Evolutionary conservation across 2,797 vertebrate genomes (phyloP).

Genomic region (Tamandua tetradactyla): DNA sequence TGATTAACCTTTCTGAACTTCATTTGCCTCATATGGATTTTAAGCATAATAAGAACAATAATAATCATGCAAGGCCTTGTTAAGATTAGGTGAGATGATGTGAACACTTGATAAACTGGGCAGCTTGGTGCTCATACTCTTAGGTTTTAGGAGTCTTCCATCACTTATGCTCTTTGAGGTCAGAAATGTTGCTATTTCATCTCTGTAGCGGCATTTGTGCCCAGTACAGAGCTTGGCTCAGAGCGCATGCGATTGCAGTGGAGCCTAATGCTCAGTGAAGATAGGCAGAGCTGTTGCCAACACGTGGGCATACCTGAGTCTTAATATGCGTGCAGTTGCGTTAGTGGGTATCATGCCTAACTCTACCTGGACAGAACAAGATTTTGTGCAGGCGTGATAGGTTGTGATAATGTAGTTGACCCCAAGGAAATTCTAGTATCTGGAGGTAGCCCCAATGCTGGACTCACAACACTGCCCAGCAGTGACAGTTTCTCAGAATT

Average conservation of each 20-base stretch:
- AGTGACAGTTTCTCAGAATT: not conserved
- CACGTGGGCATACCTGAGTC: too few species aligned
- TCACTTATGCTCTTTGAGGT: not conserved
- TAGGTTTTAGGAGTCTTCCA: not conserved
- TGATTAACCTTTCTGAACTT: not conserved
- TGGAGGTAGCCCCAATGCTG: not conserved
- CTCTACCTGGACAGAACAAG: not conserved
- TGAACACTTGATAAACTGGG: not conserved
- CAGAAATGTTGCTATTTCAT: not conserved
- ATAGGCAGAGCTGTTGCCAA: not conserved
- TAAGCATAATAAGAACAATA: not conserved
- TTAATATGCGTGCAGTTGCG: not conserved
- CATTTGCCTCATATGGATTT: not conserved
- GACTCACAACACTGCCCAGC: not conserved
- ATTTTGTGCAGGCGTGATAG: not conserved
- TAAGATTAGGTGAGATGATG: not conserved
- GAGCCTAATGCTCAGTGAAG: not conserved
- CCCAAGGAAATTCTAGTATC: not conserved
- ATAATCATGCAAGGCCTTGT: not conserved
- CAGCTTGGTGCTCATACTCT: too few species aligned
- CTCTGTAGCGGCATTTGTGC: not conserved
- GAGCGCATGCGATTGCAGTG: not conserved
- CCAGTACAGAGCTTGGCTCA: not conserved
- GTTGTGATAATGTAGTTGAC: not conserved
- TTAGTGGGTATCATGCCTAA: not conserved